Conservation (phyloP, 2,797 vertebrate genomes). For the Xenentodon cancila region DNA sequence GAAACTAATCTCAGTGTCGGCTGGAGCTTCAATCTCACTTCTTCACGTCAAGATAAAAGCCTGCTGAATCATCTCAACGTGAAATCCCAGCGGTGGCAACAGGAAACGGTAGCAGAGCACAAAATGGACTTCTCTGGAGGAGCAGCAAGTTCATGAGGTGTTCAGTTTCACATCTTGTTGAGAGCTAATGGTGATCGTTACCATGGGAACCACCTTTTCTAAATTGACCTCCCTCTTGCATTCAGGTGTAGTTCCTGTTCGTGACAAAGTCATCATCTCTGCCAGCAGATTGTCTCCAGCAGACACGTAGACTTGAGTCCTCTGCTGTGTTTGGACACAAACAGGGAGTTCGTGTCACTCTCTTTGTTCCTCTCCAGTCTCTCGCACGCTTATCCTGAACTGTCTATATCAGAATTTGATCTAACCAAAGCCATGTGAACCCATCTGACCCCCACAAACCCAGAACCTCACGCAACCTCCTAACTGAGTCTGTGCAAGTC, state of each 20-base stretch:
- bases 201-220: conserved; percentile 39
- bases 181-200: conserved; percentile 62
- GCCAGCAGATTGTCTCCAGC: too few species aligned
- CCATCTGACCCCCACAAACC: conserved; percentile 8
- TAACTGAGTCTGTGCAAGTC: conserved; percentile 22
- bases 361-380: too few species aligned
- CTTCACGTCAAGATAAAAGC: conserved; percentile 44
- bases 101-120: conserved; percentile 56
- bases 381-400: too few species aligned
- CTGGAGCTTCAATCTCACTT: conserved; percentile 29
- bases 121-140: conserved; percentile 7
- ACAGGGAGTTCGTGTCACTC: too few species aligned
- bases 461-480: conserved; percentile 30
- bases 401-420: conserved; percentile 24
- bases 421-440: conserved; percentile 4
- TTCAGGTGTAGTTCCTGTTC: too few species aligned
- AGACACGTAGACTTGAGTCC: too few species aligned
- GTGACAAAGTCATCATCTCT: too few species aligned
- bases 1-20: conserved; percentile 54
- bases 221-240: conserved; percentile 31
- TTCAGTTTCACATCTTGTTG: conserved; percentile 65
- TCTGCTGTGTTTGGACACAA: too few species aligned
- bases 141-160: conserved; percentile 43
- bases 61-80: conserved; percentile 28
- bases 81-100: conserved; percentile 61